These are phyloP conservation scores for Xylocopa sonorina DNA, from an alignment of 1,140 invertebrate genomes.

Conservation along the genomic window DNA sequence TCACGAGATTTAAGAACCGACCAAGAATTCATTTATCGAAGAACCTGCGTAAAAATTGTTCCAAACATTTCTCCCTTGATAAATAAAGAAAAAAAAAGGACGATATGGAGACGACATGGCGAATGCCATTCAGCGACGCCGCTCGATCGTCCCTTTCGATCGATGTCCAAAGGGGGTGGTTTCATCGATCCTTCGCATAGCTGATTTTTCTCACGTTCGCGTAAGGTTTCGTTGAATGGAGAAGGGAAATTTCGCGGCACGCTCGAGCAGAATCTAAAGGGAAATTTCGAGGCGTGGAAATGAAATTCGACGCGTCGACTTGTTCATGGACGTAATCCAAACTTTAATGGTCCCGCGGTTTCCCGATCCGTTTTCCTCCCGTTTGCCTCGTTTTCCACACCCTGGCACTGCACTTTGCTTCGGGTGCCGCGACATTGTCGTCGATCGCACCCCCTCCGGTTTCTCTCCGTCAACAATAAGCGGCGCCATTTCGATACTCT, in stretches of 20 bases:
- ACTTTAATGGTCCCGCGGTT: constrained; percentile 28
- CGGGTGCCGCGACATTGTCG: neutral
- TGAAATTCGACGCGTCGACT: too few species aligned
- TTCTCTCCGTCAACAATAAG: constrained; percentile 23
- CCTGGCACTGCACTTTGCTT: neutral
- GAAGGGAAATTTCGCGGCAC: neutral
- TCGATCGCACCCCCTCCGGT: neutral
- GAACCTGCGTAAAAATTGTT: too few species aligned
- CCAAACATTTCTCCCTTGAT: too few species aligned
- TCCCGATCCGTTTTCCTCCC: constrained; percentile 3
- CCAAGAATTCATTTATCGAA: neutral
- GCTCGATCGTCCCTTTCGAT: constrained; percentile 70
- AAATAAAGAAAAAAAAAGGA: neutral
- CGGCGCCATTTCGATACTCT: constrained; percentile 22
- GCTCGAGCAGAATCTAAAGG: neutral
- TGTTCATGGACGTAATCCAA: constrained; percentile 6
- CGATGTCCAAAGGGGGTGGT: constrained; percentile 52
- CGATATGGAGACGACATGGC: constrained; percentile 30
- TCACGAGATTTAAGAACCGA: too few species aligned
- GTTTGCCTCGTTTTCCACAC: neutral
- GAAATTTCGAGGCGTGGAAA: too few species aligned
- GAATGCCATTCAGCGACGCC: constrained; percentile 71
- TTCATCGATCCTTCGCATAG: constrained; percentile 68
- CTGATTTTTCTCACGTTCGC: constrained; percentile 15
- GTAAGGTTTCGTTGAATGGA: constrained; percentile 12